These are phyloP conservation scores for Carabus problematicus DNA, from an alignment of 2,888 invertebrate genomes.

Conservation along the genomic window DNA sequence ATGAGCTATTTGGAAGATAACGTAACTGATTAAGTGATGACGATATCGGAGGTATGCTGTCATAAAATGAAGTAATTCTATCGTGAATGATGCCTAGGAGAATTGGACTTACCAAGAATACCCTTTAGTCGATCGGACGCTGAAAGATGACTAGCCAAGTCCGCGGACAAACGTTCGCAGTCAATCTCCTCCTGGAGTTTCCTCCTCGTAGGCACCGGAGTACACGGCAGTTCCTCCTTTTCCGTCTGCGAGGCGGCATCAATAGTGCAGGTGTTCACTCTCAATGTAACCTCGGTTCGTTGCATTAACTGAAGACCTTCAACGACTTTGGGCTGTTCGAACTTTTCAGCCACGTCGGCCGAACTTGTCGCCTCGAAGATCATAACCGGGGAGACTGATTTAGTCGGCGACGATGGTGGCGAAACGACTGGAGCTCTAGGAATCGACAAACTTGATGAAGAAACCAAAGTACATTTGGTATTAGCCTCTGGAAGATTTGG, in stretches of 20 bases:
- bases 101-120: slow-evolving; percentile 63
- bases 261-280: slow-evolving; percentile 67
- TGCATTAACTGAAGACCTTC: slow-evolving; percentile 67
- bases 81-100: no score
- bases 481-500: no score
- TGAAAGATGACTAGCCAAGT: slow-evolving; percentile 68
- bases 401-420: slow-evolving; percentile 52
- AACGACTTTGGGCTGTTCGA: slow-evolving; percentile 54
- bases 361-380: slow-evolving; percentile 54
- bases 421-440: slow-evolving; percentile 45
- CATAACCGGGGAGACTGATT: slow-evolving; percentile 46
- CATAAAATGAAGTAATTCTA: no score
- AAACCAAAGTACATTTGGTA: no score
- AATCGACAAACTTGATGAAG: background rate
- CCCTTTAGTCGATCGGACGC: slow-evolving; percentile 72
- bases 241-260: slow-evolving; percentile 64
- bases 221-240: slow-evolving; percentile 55
- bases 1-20: no score
- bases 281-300: slow-evolving; percentile 68
- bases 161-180: slow-evolving; percentile 74
- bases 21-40: no score
- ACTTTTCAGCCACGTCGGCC: slow-evolving; percentile 37
- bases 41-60: no score
- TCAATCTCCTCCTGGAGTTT: slow-evolving; percentile 79
- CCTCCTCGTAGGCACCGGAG: slow-evolving; percentile 64